Conservation (phyloP, 2,797 vertebrate genomes). For the Lacerta viridis region DNA sequence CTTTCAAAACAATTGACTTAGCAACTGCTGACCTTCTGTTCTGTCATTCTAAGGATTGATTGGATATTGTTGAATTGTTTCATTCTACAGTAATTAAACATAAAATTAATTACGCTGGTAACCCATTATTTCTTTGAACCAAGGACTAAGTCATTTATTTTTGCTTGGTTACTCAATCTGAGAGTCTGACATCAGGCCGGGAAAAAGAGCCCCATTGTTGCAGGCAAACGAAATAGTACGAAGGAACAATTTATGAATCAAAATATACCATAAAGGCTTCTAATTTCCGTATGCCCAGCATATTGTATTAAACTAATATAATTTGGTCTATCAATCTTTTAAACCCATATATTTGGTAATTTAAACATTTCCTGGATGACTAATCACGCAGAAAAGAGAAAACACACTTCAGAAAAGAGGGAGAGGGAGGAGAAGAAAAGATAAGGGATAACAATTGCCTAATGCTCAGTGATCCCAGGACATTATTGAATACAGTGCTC, state of each 20-base stretch:
- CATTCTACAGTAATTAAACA: conserved; percentile 87
- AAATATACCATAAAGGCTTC: conserved; percentile 81
- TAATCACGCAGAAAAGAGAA: conserved; percentile 80
- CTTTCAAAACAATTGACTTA: conserved; percentile 89
- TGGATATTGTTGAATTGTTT: conserved; percentile 87
- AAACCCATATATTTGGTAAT: conserved; percentile 84
- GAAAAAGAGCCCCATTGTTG: conserved; percentile 68
- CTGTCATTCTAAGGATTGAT: conserved; percentile 84
- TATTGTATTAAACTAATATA: conserved; percentile 84
- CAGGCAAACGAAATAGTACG: conserved; percentile 78
- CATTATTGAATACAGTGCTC: conserved; percentile 71
- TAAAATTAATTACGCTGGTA: conserved; percentile 88
- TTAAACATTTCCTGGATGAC: conserved; percentile 87
- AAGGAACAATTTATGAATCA: conserved; percentile 80
- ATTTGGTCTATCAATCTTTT: conserved; percentile 85
- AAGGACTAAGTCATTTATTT: conserved; percentile 84
- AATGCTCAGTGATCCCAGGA: conserved; percentile 48
- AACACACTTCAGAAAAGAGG: conserved; percentile 76
- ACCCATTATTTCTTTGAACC: conserved; percentile 86
- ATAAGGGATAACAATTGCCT: conserved; percentile 39
- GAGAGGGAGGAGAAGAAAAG: conserved; percentile 46
- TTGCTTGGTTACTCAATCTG: conserved; percentile 81
- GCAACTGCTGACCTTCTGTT: conserved; percentile 87
- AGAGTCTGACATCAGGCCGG: conserved; percentile 74
- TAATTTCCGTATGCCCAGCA: conserved; percentile 83